phyloP scores from a whole-genome alignment of 2,888 invertebrate species.

The Epinotia ramella region DNA sequence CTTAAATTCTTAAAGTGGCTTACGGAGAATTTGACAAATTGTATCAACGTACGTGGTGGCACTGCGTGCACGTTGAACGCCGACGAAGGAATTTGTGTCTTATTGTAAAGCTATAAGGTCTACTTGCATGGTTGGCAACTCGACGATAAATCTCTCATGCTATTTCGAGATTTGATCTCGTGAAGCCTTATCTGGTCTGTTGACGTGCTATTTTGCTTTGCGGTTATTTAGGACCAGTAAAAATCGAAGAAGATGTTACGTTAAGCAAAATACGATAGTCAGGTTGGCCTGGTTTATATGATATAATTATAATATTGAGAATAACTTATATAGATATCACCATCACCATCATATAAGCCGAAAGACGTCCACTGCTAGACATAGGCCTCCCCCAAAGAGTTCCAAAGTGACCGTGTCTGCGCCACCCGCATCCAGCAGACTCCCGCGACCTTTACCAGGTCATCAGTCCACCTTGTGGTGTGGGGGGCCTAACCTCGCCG shows the following conservation, averaged over 20 bases:
- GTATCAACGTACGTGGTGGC: conserved; percentile 39
- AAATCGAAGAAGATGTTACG: conserved; percentile 4
- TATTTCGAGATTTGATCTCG: conserved; percentile 49
- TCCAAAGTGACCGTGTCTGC: no score
- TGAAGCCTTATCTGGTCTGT: conserved; percentile 46
- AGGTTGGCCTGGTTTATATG: neutral
- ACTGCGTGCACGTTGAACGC: conserved; percentile 17
- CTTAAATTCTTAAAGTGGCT: conserved; percentile 45
- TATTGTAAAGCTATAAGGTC: conserved; percentile 13
- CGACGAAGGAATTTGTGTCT: neutral
- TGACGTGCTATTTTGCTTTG: conserved; percentile 44
- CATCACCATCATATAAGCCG: no score
- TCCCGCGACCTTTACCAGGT: no score
- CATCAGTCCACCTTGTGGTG: no score
- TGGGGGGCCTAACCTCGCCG: no score
- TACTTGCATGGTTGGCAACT: neutral
- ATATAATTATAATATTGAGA: neutral
- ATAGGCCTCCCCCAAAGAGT: no score
- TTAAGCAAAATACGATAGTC: neutral
- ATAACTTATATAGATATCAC: no score
- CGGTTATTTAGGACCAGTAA: conserved; percentile 36
- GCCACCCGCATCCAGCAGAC: no score
- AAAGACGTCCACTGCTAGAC: no score
- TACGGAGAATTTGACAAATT: conserved; percentile 45
- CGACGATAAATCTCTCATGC: conserved; percentile 48